Evolutionary conservation across 2,113 vertebrate genomes (phyloP).

Genomic region (Formicarius rufipectus): DNA sequence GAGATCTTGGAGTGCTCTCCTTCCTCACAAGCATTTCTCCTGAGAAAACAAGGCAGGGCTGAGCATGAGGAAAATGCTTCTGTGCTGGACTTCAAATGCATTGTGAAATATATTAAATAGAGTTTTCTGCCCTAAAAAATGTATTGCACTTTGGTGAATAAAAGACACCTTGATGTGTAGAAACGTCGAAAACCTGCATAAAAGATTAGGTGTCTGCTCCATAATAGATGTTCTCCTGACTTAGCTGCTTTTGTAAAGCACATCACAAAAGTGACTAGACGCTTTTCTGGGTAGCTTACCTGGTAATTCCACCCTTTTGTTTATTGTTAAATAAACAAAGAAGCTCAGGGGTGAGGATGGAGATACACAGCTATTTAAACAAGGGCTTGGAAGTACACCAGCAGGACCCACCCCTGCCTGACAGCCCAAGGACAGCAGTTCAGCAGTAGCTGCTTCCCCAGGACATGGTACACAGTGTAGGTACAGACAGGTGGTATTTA

Average conservation of each 20-base stretch:
- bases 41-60: neutral
- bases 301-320: neutral
- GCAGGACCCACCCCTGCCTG: neutral
- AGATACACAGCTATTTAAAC: neutral
- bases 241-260: neutral
- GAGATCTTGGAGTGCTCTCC: neutral
- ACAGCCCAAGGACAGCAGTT: neutral
- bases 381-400: neutral
- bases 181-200: neutral
- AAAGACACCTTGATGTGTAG: neutral
- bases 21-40: neutral
- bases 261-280: neutral
- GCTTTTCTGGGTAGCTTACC: neutral
- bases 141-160: neutral
- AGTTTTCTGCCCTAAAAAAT: neutral
- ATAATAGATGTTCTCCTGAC: neutral
- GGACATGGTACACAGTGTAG: rapidly evolving
- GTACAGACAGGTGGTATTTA: neutral
- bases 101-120: neutral
- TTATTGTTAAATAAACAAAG: neutral
- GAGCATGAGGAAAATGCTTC: neutral
- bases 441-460: neutral
- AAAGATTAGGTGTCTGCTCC: neutral
- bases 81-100: constrained; percentile 2
- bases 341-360: neutral